Conservation (phyloP, 2,113 vertebrate genomes). For the Brachypteracias leptosomus region DNA sequence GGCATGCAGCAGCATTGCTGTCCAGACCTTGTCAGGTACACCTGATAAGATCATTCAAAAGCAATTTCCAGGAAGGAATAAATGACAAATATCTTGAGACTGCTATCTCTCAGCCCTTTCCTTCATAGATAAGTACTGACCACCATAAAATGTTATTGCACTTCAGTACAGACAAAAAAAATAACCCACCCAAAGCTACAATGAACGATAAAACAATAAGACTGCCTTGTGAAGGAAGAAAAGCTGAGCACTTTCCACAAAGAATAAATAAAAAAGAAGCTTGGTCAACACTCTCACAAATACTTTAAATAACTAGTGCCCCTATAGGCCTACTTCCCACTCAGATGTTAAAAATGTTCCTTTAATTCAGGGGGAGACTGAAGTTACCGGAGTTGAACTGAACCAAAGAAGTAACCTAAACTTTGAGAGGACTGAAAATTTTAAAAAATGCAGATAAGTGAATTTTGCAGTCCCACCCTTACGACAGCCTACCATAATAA, state of each 20-base stretch:
- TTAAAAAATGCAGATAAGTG: background rate
- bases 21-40: background rate
- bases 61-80: background rate
- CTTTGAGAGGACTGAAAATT: background rate
- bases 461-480: background rate
- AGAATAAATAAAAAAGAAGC: background rate
- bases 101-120: background rate
- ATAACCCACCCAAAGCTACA: accelerated
- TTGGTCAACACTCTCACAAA: background rate
- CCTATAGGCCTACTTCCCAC: background rate
- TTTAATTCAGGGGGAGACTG: background rate
- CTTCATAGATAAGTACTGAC: background rate
- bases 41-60: background rate
- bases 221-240: background rate
- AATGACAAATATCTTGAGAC: background rate
- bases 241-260: background rate
- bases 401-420: background rate
- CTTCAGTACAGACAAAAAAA: background rate
- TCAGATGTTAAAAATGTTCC: background rate
- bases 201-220: background rate
- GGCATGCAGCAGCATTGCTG: background rate
- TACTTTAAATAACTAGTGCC: background rate
- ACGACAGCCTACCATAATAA: background rate
- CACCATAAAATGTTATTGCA: background rate
- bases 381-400: background rate